Evolutionary conservation across 2,888 invertebrate species (phyloP), one percentile per base, ranked within the genome.

Genomic region (Epirrhoe tristata): DNA sequence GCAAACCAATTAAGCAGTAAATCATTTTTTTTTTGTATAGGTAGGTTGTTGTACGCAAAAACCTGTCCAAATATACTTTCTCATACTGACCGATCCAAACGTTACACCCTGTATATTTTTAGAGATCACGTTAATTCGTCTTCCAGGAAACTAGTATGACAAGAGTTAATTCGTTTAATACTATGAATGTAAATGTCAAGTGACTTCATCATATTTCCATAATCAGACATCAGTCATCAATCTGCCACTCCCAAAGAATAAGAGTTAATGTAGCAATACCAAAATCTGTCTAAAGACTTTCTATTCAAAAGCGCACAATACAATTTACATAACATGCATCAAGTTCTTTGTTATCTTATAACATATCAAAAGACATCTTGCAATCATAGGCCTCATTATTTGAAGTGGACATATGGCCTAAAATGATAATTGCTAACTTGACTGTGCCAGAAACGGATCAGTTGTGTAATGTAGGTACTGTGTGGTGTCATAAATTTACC

Each of bases 271-370:
- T 83, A 78, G 77, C 77, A 82, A 84, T 74, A 77, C 74, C 76
- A 77, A 79, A 85, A 77, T 80, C 74, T 74, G 83, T 78, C 82
- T 81, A 79, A 81, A 86, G 82, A 84, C 80, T 84, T 84, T 84
- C 81, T 82, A 81, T 84, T 82, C 76, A 74, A 75, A 77, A 77
- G 77, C 82, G 77, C 84, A 81, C 81, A 82, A 81, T 80, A 69
- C 70, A 76, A 80, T 86, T 90, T 90, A 88, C 85, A 86, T 90
- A 90, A 89, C 79, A 77, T 79, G 82, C 81, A 81, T 79, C 71
- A 88, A 90, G 87, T 89, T 87, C 82, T 88, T 90, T 91, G 87
- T 90, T 87, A 86, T 84, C 83, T 83, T 83, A 85, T 83, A 83
- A 83, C 78, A 82, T 87, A 88, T 89, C 86, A 84, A 80, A 78